phyloP scores from a whole-genome alignment of 2,797 vertebrate genomes.

The Xerus rutilus region DNA sequence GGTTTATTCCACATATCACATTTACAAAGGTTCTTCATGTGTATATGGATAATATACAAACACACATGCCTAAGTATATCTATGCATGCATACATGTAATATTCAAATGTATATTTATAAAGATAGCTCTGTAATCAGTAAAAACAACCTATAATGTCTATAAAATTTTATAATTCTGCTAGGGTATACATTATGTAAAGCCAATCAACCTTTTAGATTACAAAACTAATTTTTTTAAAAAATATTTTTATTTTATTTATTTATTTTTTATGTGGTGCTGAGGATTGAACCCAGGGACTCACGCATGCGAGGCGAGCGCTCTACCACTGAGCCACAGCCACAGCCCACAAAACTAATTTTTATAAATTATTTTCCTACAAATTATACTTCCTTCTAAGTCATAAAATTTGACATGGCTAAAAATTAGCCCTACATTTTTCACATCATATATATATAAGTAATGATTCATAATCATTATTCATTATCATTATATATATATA shows the following conservation, averaged over 20 bases:
- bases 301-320: no score
- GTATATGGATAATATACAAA: background rate
- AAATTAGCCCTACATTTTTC: background rate
- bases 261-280: no score
- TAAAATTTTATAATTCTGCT: background rate
- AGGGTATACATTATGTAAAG: background rate
- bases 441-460: background rate
- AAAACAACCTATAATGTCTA: background rate
- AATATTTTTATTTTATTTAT: no score
- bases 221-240: no score
- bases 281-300: no score
- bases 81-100: background rate
- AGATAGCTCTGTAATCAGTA: background rate
- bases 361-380: constrained; percentile 47
- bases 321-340: no score
- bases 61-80: background rate
- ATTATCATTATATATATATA: background rate
- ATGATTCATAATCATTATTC: background rate
- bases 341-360: no score
- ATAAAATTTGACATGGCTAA: constrained; percentile 6
- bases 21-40: background rate
- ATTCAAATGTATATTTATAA: background rate
- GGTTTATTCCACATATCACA: background rate
- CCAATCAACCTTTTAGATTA: background rate
- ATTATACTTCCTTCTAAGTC: background rate